These are phyloP conservation scores for Loriculus beryllinus DNA, from an alignment of 2,797 vertebrate genomes.

Conservation along the genomic window DNA sequence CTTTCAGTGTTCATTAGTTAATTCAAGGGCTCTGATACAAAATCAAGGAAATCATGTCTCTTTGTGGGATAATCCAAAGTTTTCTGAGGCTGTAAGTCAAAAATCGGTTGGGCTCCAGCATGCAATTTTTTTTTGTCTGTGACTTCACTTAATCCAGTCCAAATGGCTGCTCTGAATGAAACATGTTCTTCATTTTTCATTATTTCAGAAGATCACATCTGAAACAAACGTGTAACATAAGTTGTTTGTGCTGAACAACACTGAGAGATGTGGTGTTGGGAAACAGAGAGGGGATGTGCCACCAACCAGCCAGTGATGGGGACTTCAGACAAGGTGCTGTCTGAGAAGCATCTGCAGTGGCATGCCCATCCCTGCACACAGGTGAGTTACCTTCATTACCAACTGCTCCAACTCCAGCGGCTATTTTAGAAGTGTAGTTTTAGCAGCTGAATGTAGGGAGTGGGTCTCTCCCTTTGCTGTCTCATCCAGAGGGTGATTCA, in stretches of 20 bases:
- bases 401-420: not conserved
- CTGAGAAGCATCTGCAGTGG: accelerated
- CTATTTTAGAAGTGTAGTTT: accelerated
- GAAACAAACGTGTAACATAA: not conserved
- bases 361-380: not conserved
- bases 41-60: not conserved
- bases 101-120: not conserved
- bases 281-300: accelerated
- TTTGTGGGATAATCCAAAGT: not conserved
- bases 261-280: not conserved
- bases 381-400: not conserved
- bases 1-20: not conserved
- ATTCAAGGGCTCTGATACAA: not conserved
- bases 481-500: slow-evolving; percentile 19
- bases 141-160: not conserved
- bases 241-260: not conserved
- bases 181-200: not conserved
- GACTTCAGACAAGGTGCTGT: not conserved
- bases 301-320: not conserved
- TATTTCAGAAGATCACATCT: not conserved
- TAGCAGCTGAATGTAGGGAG: not conserved
- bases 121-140: not conserved
- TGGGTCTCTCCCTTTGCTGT: not conserved
- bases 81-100: not conserved
- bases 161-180: not conserved